Evolutionary conservation across 1,140 invertebrate genomes (phyloP).

Genomic region (Brachionus rubens): DNA sequence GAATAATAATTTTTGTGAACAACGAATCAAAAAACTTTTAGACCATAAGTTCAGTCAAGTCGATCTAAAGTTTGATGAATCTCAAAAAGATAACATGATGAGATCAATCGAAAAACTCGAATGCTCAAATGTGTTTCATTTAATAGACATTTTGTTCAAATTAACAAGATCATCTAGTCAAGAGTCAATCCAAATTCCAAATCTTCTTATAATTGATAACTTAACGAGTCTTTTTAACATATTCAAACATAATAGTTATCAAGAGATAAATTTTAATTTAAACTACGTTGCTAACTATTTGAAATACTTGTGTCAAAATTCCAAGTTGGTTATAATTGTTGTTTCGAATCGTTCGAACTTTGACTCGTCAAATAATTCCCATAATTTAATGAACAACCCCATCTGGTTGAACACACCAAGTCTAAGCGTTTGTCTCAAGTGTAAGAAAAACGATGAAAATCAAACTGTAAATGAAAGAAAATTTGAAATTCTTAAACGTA

Average conservation of each 20-base stretch:
- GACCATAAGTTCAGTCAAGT: background rate
- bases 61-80: background rate
- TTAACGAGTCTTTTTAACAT: background rate
- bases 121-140: conserved; percentile 17
- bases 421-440: background rate
- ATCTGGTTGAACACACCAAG: conserved; percentile 5
- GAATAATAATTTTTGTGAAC: conserved; percentile 24
- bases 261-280: conserved; percentile 1
- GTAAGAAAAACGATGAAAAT: background rate
- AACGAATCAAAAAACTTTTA: background rate
- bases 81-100: background rate
- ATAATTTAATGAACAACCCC: conserved; percentile 25
- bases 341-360: background rate
- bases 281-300: conserved; percentile 13
- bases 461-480: background rate
- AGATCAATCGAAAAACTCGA: conserved; percentile 9
- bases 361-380: background rate
- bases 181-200: background rate
- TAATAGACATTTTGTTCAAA: background rate
- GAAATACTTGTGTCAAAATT: background rate
- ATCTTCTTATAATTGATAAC: conserved; percentile 5
- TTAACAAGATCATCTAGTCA: background rate
- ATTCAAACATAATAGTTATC: background rate
- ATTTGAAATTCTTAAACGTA: conserved; percentile 10
- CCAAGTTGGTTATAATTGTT: background rate